Conservation (phyloP, 2,113 vertebrate genomes). For the Odontophorus gujanensis region DNA sequence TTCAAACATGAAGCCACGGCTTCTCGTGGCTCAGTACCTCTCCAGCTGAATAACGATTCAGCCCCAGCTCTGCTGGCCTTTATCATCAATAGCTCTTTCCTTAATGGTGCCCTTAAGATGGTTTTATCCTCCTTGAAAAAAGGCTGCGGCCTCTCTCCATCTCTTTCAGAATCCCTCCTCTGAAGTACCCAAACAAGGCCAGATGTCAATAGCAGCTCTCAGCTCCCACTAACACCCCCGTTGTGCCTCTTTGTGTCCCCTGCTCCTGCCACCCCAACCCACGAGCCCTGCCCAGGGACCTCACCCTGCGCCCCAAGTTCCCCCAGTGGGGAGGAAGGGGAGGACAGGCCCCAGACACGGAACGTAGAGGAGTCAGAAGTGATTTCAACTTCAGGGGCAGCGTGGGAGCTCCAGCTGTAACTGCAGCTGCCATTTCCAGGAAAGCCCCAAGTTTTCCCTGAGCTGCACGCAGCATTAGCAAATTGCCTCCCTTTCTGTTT, state of each 20-base stretch:
- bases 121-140: background rate
- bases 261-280: background rate
- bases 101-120: background rate
- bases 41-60: background rate
- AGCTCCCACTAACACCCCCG: background rate
- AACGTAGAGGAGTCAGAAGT: background rate
- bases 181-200: conserved; percentile 32
- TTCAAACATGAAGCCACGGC: background rate
- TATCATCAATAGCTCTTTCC: background rate
- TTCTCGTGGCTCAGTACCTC: background rate
- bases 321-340: background rate
- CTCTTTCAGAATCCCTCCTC: background rate
- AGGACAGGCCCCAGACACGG: background rate
- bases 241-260: background rate
- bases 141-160: background rate
- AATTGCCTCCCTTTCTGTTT: background rate
- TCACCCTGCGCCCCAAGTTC: background rate
- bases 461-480: background rate
- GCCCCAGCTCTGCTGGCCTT: background rate
- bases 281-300: background rate
- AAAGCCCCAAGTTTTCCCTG: background rate
- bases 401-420: background rate
- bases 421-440: background rate
- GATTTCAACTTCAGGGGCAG: background rate
- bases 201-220: background rate